phyloP scores from a whole-genome alignment of 2,113 vertebrate species.

The Callaeas wilsoni region DNA sequence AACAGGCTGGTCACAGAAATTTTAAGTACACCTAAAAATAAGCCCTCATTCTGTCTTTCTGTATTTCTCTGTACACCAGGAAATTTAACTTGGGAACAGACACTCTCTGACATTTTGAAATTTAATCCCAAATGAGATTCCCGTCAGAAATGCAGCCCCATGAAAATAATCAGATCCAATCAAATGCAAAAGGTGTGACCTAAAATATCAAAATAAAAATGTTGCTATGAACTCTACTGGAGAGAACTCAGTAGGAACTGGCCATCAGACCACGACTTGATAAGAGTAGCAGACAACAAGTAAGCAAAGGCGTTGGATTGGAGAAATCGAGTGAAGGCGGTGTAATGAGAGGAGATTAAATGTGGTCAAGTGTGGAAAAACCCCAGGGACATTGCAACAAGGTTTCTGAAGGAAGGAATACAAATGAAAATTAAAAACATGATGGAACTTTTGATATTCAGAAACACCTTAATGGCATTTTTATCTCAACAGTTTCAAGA shows the following conservation, averaged over 20 bases:
- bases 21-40: neutral
- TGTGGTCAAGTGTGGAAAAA: neutral
- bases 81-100: neutral
- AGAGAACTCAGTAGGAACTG: neutral
- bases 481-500: neutral
- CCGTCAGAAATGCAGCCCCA: neutral
- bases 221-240: neutral
- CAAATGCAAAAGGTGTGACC: neutral
- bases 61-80: neutral
- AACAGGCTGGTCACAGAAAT: neutral
- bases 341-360: neutral
- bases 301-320: neutral
- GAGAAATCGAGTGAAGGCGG: neutral
- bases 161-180: slow-evolving; percentile 1
- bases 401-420: neutral
- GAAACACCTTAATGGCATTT: neutral
- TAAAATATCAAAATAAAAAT: slow-evolving; percentile 18
- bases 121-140: neutral
- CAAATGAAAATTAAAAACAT: neutral
- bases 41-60: slow-evolving; percentile 17
- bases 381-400: neutral
- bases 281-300: neutral
- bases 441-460: neutral
- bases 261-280: neutral
- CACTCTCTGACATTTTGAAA: slow-evolving; percentile 5